Evolutionary conservation across 2,113 vertebrate species (phyloP).

Genomic region (Phrynosoma blainvillii): DNA sequence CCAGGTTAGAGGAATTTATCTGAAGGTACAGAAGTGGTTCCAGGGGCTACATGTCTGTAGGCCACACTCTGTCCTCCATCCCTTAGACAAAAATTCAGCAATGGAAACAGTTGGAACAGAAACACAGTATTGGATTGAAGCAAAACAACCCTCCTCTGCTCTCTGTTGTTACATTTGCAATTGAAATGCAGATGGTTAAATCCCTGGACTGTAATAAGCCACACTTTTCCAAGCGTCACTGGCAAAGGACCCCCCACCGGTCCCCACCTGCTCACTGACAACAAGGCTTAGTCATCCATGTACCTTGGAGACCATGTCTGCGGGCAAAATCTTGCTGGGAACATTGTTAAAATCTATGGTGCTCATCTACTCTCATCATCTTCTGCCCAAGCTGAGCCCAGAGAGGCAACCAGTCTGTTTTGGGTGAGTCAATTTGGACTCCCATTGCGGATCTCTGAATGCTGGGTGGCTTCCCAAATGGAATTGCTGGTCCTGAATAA

Average conservation of each 20-base stretch:
- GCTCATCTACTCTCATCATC: not conserved
- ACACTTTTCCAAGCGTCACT: not conserved
- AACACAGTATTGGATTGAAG: no score
- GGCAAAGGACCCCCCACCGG: not conserved
- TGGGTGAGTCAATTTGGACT: not conserved
- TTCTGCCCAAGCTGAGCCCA: not conserved
- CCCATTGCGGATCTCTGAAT: not conserved
- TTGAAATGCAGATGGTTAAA: not conserved
- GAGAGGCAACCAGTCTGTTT: not conserved
- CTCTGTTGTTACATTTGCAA: no score
- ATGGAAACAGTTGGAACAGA: no score
- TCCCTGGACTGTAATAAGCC: not conserved
- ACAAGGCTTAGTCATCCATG: no score
- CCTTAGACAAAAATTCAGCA: no score
- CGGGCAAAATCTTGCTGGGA: not conserved
- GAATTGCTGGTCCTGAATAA: constrained; percentile 20
- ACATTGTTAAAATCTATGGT: no score
- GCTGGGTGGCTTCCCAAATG: not conserved
- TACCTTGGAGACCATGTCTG: not conserved
- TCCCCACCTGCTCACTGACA: not conserved
- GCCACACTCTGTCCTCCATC: no score
- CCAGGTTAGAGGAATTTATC: no score
- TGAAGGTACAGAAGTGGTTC: no score
- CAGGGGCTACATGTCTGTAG: no score
- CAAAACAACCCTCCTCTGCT: no score